Evolutionary conservation across 2,888 invertebrate genomes (phyloP).

Genomic region (Yponomeuta cagnagella): DNA sequence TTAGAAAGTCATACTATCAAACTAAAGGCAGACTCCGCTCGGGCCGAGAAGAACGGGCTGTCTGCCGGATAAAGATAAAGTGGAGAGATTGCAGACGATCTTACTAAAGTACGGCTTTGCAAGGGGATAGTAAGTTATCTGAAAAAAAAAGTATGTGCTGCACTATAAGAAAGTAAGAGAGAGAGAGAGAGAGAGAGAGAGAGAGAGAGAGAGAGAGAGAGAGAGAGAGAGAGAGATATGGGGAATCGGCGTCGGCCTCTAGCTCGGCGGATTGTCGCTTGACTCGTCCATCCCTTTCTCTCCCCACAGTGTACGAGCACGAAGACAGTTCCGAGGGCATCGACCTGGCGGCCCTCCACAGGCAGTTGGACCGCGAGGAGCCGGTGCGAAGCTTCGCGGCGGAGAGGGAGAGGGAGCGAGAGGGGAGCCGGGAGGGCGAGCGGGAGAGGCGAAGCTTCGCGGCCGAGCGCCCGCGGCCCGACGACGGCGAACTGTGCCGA

Average conservation of each 20-base stretch:
- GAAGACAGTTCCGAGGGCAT: slow-evolving; percentile 4
- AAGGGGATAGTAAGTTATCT: too few species aligned
- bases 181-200: too few species aligned
- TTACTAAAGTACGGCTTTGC: too few species aligned
- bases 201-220: too few species aligned
- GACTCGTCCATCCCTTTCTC: background rate
- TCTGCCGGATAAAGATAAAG: slow-evolving; percentile 56
- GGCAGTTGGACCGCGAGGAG: slow-evolving; percentile 72
- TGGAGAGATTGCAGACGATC: slow-evolving; percentile 33
- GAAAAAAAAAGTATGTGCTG: too few species aligned
- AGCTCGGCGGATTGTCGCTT: too few species aligned
- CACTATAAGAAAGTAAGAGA: too few species aligned
- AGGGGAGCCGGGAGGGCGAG: background rate
- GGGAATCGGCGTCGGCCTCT: too few species aligned
- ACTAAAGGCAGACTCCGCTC: background rate
- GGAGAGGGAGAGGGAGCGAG: slow-evolving; percentile 10
- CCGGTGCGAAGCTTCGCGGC: slow-evolving; percentile 32
- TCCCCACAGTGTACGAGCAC: background rate
- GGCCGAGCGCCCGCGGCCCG: background rate
- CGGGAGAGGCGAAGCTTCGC: background rate
- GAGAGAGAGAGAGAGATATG: too few species aligned
- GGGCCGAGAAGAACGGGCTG: background rate
- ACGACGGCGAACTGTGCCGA: background rate
- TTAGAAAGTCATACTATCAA: too few species aligned
- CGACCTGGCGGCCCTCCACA: slow-evolving; percentile 75